These are phyloP conservation scores for Sardinella longiceps DNA, from an alignment of 2,797 vertebrate species.

Conservation along the genomic window DNA sequence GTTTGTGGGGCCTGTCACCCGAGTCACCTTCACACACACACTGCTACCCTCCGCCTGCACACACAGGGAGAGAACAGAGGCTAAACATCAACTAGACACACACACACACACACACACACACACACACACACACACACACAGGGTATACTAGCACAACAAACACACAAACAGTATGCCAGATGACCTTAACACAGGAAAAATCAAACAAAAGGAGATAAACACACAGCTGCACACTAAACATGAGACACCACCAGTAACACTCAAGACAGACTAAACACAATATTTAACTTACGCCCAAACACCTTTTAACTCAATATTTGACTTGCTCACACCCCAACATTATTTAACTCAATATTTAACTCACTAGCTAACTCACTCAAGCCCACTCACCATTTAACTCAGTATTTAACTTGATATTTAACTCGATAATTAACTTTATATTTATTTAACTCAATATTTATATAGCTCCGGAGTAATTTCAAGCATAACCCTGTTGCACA, in stretches of 20 bases:
- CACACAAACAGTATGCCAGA: background rate
- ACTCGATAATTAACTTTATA: no score
- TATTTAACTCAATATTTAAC: no score
- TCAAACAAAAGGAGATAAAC: background rate
- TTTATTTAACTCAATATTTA: no score
- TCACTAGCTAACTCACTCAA: no score
- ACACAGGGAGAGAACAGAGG: conserved; percentile 58
- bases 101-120: background rate
- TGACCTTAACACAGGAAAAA: background rate
- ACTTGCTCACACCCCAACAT: no score
- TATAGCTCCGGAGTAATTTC: no score
- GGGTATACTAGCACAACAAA: background rate
- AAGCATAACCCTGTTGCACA: no score
- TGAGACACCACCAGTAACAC: background rate
- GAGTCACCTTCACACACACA: conserved; percentile 69
- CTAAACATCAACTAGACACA: background rate
- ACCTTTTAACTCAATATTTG: no score
- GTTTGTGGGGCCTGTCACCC: conserved; percentile 68
- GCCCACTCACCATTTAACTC: no score
- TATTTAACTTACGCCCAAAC: no score
- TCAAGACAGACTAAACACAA: no score
- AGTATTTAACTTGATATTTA: no score
- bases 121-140: background rate
- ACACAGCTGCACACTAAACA: background rate
- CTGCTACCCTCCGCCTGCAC: conserved; percentile 75